Conservation (phyloP, 2,113 vertebrate genomes). For the Eurystomus gularis region DNA sequence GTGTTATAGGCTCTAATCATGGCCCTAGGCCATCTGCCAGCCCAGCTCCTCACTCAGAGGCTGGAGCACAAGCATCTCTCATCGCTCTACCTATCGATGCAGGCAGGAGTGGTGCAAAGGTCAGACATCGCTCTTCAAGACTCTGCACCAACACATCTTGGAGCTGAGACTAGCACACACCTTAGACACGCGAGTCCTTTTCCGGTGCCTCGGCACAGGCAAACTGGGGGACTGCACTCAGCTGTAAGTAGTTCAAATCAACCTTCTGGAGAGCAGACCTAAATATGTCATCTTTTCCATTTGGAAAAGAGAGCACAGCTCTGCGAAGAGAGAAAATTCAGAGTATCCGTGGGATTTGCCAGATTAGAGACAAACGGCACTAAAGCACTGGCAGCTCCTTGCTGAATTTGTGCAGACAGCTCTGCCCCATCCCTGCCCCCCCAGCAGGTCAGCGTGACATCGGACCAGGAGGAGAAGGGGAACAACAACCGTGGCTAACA, state of each 20-base stretch:
- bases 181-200: background rate
- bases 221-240: background rate
- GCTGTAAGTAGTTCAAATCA: background rate
- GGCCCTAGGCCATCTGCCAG: background rate
- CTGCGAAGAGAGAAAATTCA: background rate
- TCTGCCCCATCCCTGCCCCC: background rate
- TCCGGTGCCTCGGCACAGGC: background rate
- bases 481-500: background rate
- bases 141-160: accelerated
- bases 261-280: background rate
- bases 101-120: accelerated
- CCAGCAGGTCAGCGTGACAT: background rate
- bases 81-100: accelerated
- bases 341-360: background rate
- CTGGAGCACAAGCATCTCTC: background rate
- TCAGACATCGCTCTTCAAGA: background rate
- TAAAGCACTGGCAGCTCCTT: background rate
- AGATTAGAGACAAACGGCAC: background rate
- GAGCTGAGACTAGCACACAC: background rate
- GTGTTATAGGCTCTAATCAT: background rate
- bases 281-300: background rate
- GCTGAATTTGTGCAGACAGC: background rate
- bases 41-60: background rate
- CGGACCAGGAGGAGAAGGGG: background rate
- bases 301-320: background rate